A percentile compares a stretch with the other conserved stretches of the same genome.
Evolutionary conservation across 2,113 vertebrate species (phyloP).

Genomic region (Nesogale talazaci): DNA sequence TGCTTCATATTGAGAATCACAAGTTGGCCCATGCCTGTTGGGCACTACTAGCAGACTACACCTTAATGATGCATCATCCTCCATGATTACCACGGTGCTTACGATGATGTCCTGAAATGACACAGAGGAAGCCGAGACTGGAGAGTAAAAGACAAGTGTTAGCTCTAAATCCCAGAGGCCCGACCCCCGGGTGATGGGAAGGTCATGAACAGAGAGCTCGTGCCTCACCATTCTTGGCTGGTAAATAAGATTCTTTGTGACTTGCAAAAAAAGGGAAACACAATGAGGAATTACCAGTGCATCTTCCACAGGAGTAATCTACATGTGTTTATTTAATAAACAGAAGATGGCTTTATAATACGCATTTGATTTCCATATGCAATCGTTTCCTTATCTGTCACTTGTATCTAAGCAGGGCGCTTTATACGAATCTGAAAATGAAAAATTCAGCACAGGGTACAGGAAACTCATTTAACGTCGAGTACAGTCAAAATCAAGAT

Average conservation of each 20-base stretch:
- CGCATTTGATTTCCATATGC: conserved; percentile 89
- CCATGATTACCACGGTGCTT: conserved; percentile 1
- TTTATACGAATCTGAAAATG: conserved; percentile 92
- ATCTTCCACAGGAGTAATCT: conserved; percentile 86
- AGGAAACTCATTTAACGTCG: conserved; percentile 92
- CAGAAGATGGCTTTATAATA: conserved; percentile 91
- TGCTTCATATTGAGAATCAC: conserved; percentile 20
- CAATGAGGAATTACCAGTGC: conserved; percentile 87
- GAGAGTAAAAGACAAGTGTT: conserved; percentile 67
- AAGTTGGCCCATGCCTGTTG: neutral
- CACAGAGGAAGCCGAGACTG: conserved; percentile 7
- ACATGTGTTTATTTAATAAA: conserved; percentile 92
- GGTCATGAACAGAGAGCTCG: conserved; percentile 77
- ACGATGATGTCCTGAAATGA: neutral
- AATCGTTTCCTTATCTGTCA: conserved; percentile 88
- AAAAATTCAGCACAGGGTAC: conserved; percentile 88
- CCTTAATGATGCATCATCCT: neutral
- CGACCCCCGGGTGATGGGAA: conserved; percentile 57
- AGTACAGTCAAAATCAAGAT: conserved; percentile 91
- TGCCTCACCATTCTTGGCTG: conserved; percentile 76
- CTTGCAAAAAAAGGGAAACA: conserved; percentile 84
- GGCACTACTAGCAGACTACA: conserved; percentile 60
- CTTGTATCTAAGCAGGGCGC: conserved; percentile 89
- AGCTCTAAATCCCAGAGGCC: conserved; percentile 69
- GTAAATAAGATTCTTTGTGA: conserved; percentile 89